phyloP scores from a whole-genome alignment of 2,113 vertebrate species.

The Pimephales promelas region DNA sequence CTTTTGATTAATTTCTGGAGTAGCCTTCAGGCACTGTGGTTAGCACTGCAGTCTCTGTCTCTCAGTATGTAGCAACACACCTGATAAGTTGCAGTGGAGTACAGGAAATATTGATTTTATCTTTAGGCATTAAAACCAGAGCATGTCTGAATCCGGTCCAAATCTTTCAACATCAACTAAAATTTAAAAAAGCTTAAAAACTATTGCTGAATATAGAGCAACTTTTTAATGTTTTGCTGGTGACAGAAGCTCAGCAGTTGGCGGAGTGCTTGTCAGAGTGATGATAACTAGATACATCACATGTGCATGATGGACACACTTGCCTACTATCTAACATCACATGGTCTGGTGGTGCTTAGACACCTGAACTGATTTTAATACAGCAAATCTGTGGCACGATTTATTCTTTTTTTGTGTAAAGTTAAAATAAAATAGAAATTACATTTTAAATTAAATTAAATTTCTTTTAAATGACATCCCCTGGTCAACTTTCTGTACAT shows the following conservation, averaged over 20 bases:
- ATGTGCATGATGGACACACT: neutral
- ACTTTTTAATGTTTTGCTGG: slow-evolving; percentile 19
- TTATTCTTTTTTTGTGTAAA: too few species aligned
- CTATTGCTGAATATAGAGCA: slow-evolving; percentile 19
- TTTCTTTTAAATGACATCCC: too few species aligned
- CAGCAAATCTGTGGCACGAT: neutral
- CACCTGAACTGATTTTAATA: neutral
- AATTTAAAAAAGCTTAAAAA: slow-evolving; percentile 8
- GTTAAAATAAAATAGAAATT: too few species aligned
- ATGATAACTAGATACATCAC: slow-evolving; percentile 9
- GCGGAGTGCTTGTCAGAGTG: slow-evolving; percentile 38
- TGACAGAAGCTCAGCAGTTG: slow-evolving; percentile 34
- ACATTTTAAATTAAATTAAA: too few species aligned
- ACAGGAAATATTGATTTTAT: slow-evolving; percentile 16
- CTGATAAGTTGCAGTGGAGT: slow-evolving; percentile 20
- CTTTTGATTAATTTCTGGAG: slow-evolving; percentile 29
- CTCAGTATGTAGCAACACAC: slow-evolving; percentile 15
- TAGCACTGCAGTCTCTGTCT: slow-evolving; percentile 14
- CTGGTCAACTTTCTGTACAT: too few species aligned
- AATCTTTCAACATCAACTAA: neutral
- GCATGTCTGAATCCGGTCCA: slow-evolving; percentile 26
- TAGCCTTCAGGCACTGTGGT: slow-evolving; percentile 8
- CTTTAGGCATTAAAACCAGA: slow-evolving; percentile 26
- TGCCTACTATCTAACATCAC: neutral
- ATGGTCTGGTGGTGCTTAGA: neutral